A percentile compares a stretch with the other conserved stretches of the same genome.
phyloP scores from a whole-genome alignment of 2,797 vertebrate genomes.

The Coregonus suidteri region DNA sequence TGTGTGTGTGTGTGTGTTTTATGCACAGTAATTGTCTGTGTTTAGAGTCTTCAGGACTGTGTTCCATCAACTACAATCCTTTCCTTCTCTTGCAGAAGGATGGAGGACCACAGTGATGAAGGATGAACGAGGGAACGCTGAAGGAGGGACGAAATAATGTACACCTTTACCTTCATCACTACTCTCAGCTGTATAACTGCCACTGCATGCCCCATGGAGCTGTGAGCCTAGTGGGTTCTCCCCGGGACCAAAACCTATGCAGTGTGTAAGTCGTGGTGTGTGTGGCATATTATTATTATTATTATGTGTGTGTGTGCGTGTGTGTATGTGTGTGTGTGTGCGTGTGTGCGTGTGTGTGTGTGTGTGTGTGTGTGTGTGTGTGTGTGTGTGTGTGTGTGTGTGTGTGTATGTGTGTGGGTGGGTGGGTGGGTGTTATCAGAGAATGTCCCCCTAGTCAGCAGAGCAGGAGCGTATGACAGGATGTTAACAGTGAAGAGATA shows the following conservation, averaged over 20 bases:
- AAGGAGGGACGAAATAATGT: background rate
- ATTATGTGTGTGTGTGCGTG: too few relatives aligned
- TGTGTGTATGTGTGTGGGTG: background rate
- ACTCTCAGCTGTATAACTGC: constrained; percentile 6
- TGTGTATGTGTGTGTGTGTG: rapidly evolving
- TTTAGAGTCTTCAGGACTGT: background rate
- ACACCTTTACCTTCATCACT: constrained; percentile 30
- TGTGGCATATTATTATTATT: too few relatives aligned
- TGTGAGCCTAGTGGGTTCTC: background rate
- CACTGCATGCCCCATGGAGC: background rate
- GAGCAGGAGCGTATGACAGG: background rate
- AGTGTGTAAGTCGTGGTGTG: too few relatives aligned
- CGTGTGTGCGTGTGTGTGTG: background rate
- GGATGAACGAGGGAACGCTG: background rate
- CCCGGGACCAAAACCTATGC: too few relatives aligned
- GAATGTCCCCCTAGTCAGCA: background rate
- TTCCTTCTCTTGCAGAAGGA: background rate
- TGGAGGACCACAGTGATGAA: background rate
- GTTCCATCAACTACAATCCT: background rate
- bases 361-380: background rate
- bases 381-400: constrained; percentile 1
- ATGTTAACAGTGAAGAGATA: background rate
- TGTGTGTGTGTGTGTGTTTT: background rate
- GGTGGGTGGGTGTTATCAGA: background rate
- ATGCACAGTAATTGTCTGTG: background rate